Conservation (phyloP, 2,888 invertebrate genomes). For the Caenorhabditis virilis region DNA sequence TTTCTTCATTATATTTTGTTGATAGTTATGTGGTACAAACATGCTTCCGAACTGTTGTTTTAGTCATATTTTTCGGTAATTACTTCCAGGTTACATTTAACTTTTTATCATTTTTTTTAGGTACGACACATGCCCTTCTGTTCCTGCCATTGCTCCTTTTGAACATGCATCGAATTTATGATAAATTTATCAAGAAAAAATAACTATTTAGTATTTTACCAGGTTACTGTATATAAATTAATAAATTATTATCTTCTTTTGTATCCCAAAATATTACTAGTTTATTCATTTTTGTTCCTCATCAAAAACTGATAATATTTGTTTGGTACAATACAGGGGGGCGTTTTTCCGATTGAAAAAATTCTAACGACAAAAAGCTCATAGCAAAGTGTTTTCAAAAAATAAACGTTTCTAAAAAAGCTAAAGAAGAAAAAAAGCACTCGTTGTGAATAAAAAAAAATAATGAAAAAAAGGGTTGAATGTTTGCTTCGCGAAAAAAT, state of each 20-base stretch:
- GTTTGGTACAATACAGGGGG: neutral
- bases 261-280: neutral
- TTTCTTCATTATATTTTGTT: slow-evolving; percentile 52
- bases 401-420: no score
- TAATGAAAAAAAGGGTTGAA: neutral
- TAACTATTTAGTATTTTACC: no score
- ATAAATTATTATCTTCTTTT: neutral
- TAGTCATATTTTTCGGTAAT: slow-evolving; percentile 59
- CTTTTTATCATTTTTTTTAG: no score
- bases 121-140: slow-evolving; percentile 57
- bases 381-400: no score
- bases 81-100: no score
- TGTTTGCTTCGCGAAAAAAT: neutral
- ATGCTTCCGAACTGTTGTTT: slow-evolving; percentile 59
- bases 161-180: slow-evolving; percentile 22
- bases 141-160: slow-evolving; percentile 56
- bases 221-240: no score
- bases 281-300: neutral
- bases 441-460: neutral
- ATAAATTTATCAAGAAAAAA: neutral
- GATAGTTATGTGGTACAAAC: slow-evolving; percentile 63
- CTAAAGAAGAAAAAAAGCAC: neutral
- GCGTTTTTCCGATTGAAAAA: no score
- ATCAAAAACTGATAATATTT: neutral
- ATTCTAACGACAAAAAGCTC: no score